These are phyloP conservation scores for Nematopogon swammerdamellus DNA, from an alignment of 2,888 invertebrate genomes.

Conservation along the genomic window DNA sequence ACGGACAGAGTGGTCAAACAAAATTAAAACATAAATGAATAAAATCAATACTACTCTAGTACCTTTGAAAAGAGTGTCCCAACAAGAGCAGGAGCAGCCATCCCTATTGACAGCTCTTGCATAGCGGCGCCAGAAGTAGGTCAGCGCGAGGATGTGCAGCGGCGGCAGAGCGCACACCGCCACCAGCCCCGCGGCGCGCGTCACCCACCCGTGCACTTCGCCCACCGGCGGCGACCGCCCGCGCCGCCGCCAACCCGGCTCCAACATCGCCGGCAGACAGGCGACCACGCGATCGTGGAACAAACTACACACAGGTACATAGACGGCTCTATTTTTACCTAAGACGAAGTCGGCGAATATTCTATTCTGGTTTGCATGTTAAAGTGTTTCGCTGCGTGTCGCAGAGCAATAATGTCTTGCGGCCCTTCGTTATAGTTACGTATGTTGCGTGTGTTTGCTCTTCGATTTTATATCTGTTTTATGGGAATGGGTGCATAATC, in stretches of 20 bases:
- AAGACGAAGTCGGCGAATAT: background rate
- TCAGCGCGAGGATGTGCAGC: slow-evolving; percentile 57
- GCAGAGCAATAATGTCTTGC: no score
- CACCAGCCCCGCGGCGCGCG: slow-evolving; percentile 2
- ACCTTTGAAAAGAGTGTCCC: slow-evolving; percentile 77
- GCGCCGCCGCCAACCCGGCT: background rate
- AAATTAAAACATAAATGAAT: no score
- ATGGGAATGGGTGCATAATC: no score
- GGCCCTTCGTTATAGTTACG: no score
- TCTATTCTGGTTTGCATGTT: background rate
- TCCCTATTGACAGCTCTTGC: slow-evolving; percentile 61
- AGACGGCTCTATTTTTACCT: background rate
- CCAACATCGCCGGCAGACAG: no score
- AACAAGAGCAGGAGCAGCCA: slow-evolving; percentile 69
- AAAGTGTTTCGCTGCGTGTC: no score
- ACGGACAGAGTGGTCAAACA: no score
- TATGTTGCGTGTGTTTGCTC: no score
- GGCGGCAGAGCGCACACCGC: slow-evolving; percentile 49
- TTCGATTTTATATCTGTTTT: no score
- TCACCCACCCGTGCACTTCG: background rate
- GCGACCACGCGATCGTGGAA: no score
- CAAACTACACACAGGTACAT: no score
- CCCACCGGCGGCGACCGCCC: background rate
- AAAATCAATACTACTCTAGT: slow-evolving; percentile 5
- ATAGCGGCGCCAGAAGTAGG: slow-evolving; percentile 65